Base-by-base conservation (phyloP, 2,113 vertebrate genomes). In the Psammodynastes pulverulentus region DNA sequence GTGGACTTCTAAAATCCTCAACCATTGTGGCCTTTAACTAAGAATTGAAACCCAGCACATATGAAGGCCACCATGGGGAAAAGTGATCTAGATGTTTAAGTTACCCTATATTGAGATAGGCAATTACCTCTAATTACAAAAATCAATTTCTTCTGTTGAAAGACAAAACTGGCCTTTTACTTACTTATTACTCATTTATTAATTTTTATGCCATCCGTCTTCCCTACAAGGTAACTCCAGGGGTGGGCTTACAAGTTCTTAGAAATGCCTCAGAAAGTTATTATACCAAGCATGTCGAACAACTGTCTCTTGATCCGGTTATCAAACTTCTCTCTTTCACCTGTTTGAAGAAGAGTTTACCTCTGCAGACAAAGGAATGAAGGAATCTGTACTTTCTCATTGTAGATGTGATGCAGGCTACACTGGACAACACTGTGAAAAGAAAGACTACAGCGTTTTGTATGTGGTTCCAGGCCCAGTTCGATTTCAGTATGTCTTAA, bases 391-490 rank as follows among this genome's bases (percentile, higher is more conserved):
- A 24, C 62, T 84, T 1, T 93, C 72, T 94, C 86, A 1, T 96
- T 97, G 90, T 97, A 99, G 99, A 96, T 99, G 99, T 92, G 98
- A 99, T 96, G 98, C 99, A 0, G 99, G 99, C 92, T 99, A 99
- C 93, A 99, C 98, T 97, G 99, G 99, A 91, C 98, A 98, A 94
- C 98, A 99, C 97, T 99, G 99, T 97, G 99, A 99, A 97, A 99
- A 98, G 95, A 99, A 99, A 96, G 99, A 99, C 97, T 99, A 99
- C 98, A 99, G 99, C 94, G 99, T 99, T 94, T 97, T 99, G 87
- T 99, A 99, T 0, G 99, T 99, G 95, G 99, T 99, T 93, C 99
- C 99, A 0, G 99, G 99, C 67, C 99, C 99, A 2, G 99, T 99
- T 52, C 98, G 99, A 92, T 98, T 99, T 96, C 99, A 99, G 95